Evolutionary conservation across 2,113 vertebrate genomes (phyloP), one percentile per base, ranked within the genome.

Genomic region (Halcyon senegalensis): DNA sequence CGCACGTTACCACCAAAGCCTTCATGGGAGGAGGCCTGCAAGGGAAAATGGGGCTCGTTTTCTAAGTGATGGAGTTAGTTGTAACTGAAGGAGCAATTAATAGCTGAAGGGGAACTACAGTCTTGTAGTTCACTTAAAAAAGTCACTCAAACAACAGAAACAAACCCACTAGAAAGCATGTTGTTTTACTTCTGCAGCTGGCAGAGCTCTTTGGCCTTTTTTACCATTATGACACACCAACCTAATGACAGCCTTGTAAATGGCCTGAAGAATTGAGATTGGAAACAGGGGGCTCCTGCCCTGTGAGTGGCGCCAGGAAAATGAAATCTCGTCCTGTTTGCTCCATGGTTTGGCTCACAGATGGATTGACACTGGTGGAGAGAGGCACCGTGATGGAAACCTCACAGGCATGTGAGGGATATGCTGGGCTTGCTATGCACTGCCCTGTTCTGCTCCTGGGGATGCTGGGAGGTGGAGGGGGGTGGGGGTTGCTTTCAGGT

Each of bases 311-410:
- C 37, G 60, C 16, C 11, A 16, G 43, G 53, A 35, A 66, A 56
- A 56, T 6, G 10, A 56, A 58, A 55, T 30, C 25, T 50, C 59
- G 20, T 83, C 2, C 4, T 35, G 4, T 58, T 37, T 79, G 46
- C 6, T 56, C 63, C 5, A 1, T 59, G n/a, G 4, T 58, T 83
- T 62, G 9, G 5, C 37, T 67, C 3, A 0, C 53, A 44, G 53
- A 16, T 0, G 0, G 64, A 18, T 50, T 0, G 0, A 27, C n/a
- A 35, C 30, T 1, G 1, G 13, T n/a, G 25, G 37, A 44, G n/a
- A 56, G 64, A 46, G 2, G 8, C 0, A 3, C 43, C 12, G 13
- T 28, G 6, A 2, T 63, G 39, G 59, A 43, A 78, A 30, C 5
- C 21, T 60, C 5, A 1, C 1, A 7, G 28, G 63, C 1, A 1